Evolutionary conservation across 2,797 vertebrate species (phyloP), one percentile per base, ranked within the genome.

Genomic region (Lithobates sylvaticus): DNA sequence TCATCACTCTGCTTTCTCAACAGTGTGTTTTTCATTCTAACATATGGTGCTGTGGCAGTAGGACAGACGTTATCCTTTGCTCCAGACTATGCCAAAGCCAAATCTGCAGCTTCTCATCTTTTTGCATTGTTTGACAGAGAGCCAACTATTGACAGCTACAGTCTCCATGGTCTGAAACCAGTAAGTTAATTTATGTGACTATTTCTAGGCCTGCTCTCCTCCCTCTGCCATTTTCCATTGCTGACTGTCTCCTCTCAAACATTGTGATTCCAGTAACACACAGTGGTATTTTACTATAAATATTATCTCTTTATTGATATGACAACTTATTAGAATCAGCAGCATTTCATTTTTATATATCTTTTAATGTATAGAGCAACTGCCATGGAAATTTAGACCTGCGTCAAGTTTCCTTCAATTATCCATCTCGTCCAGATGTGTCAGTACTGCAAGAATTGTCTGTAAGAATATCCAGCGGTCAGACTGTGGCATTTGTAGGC

Each of bases 41-140:
- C 90, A 0, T 93, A 91, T 9, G 90, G 91, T 47, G 90, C 89
- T 21, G 82, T 91, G 76, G 88, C 90, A 83, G 88, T 88, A n/a
- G 91, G 90, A 81, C 90, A 92, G 79, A 91, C 89, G 12, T 86
- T 91, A 70, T 88, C 91, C 80, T 90, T 91, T 88, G 90, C 90
- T 73, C 90, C 91, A 76, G 89, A 91, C 54, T 91, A 91, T 86
- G 89, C 89, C 0, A 92, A 89, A 82, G 90, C 92, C 87, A 93
- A 88, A 89, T 89, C 86, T 32, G 85, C 89, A 54, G 89, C 90
- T 36, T 85, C 86, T 21, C 89, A 91, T 81, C 84, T 93, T 54
- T 91, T 93, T 90, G 87, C 88, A 71, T 88, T 93, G 64, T 88
- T 92, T 88, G 85, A 91, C 85, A 91, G 85, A 86, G 89, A 89